Base-by-base conservation (phyloP, 2,113 vertebrate genomes). In the Ictalurus punctatus region DNA sequence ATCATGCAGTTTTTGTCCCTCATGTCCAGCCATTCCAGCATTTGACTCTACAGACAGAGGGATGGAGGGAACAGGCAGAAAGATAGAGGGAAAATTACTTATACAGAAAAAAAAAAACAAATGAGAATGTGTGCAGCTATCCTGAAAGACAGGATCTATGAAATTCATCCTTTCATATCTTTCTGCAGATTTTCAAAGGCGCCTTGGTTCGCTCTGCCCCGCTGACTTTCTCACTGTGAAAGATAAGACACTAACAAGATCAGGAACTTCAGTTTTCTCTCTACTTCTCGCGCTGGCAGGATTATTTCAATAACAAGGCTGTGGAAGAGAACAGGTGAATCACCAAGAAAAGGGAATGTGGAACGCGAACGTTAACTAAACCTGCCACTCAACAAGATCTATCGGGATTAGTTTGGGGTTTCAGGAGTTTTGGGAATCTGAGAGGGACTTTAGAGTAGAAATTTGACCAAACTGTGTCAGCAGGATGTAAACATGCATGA, bases 181-280 rank as follows among this genome's bases (percentile, higher is more conserved):
- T 44, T 87, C 80, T 58, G 83, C 79, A 63, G 56, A 83, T 83
- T 25, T 74, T 87, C 58, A 40, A 84, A 85, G 84, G 74, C 34
- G 59, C 48, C 79, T 21, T 4, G 63, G 85, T 23, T 85, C 19
- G 83, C 83, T 78, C 65, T 91, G 83, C 88, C 74, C 89, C 21
- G 34, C 88, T 89, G 88, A 23, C 34, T 81, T 85, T 82, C 78
- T 87, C 17, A 25, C 30, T 44, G 52, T 0, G 10, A 59, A 54
- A 88, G 59, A 87, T 78, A 89, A 85, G 73, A 69, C 84, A 67
- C 88, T 91, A 88, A 91, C 84, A 86, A 88, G 87, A 84, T 90
- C 63, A 69, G 80, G 80, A 61, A 88, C 27, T 76, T 21, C 23
- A 52, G 69, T 69, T 87, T 63, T 54, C 34, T 44, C 78, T 25